Conservation (phyloP, 2,113 vertebrate species). For the Labeo catla region DNA sequence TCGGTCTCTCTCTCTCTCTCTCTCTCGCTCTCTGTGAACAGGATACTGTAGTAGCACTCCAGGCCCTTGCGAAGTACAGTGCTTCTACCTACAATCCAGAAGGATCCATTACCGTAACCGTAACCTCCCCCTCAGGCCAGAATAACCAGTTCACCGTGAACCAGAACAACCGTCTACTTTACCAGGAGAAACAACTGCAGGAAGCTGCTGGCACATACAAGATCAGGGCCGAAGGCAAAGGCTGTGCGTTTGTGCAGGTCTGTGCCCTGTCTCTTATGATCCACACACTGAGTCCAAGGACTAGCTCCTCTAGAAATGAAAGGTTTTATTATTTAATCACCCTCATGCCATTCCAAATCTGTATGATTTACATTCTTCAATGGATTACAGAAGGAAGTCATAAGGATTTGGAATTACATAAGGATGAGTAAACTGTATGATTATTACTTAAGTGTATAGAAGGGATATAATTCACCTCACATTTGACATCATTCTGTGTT, state of each 20-base stretch:
- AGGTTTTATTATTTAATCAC: not conserved
- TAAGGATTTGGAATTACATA: not conserved
- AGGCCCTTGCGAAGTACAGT: conserved; percentile 84
- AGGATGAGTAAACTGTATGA: not conserved
- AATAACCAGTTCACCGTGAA: conserved; percentile 75
- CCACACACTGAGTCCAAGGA: not conserved
- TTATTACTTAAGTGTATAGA: not conserved
- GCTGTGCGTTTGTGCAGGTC: conserved; percentile 82
- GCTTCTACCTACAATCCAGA: conserved; percentile 65
- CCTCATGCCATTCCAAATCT: not conserved
- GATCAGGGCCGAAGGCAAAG: conserved; percentile 70
- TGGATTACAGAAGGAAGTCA: not conserved
- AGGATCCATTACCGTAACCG: conserved; percentile 66
- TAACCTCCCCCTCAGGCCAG: conserved; percentile 71
- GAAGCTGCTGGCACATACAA: conserved; percentile 75
- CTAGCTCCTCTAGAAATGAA: not conserved
- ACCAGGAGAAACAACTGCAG: conserved; percentile 78
- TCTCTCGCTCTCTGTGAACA: conserved; percentile 53
- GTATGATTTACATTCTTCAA: not conserved
- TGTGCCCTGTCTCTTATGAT: conserved; percentile 5
- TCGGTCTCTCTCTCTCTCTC: not conserved
- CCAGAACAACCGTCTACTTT: conserved; percentile 78
- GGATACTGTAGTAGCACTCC: conserved; percentile 90
- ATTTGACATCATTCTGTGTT: not conserved
- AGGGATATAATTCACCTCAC: not conserved